A percentile compares a stretch with the other conserved stretches of the same genome.
Evolutionary conservation across 2,888 invertebrate species (phyloP).

Genomic region (Pseudococcus viburni): DNA sequence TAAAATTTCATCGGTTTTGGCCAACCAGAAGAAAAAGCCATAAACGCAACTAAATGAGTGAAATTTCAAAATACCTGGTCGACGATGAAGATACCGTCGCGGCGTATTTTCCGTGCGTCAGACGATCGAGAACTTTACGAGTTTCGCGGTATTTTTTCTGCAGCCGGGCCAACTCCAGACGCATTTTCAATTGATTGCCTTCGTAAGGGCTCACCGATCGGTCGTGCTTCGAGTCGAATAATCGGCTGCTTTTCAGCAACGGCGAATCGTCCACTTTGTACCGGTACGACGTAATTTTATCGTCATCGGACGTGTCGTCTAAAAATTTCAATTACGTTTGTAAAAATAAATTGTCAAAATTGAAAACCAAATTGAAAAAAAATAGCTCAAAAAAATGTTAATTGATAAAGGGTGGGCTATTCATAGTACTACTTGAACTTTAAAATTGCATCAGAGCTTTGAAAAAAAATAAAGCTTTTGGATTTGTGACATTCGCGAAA

Average conservation of each 20-base stretch:
- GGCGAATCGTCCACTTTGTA: neutral
- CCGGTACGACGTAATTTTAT: neutral
- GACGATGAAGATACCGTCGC: slow-evolving; percentile 3
- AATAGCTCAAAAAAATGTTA: too few relatives aligned
- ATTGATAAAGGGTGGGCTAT: too few relatives aligned
- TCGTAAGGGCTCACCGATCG: slow-evolving; percentile 1
- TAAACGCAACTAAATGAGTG: neutral
- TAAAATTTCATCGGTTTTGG: neutral
- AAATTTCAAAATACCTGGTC: slow-evolving; percentile 22
- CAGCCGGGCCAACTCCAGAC: slow-evolving; percentile 84
- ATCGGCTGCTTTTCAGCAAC: neutral
- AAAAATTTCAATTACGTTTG: neutral
- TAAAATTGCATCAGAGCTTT: too few relatives aligned
- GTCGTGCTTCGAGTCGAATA: neutral
- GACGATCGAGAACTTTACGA: slow-evolving; percentile 79
- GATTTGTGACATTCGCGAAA: too few relatives aligned
- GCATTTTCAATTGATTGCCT: slow-evolving; percentile 74
- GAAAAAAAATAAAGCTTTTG: too few relatives aligned
- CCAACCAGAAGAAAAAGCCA: neutral
- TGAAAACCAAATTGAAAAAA: too few relatives aligned
- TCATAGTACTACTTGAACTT: too few relatives aligned
- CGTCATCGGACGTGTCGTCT: neutral
- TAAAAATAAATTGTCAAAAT: too few relatives aligned
- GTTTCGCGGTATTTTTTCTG: slow-evolving; percentile 87
- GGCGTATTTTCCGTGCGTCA: slow-evolving; percentile 41